A percentile compares a stretch with the other conserved stretches of the same genome.
These are phyloP conservation scores for Tragelaphus scriptus DNA, from an alignment of 2,113 vertebrate genomes.

Conservation along the genomic window DNA sequence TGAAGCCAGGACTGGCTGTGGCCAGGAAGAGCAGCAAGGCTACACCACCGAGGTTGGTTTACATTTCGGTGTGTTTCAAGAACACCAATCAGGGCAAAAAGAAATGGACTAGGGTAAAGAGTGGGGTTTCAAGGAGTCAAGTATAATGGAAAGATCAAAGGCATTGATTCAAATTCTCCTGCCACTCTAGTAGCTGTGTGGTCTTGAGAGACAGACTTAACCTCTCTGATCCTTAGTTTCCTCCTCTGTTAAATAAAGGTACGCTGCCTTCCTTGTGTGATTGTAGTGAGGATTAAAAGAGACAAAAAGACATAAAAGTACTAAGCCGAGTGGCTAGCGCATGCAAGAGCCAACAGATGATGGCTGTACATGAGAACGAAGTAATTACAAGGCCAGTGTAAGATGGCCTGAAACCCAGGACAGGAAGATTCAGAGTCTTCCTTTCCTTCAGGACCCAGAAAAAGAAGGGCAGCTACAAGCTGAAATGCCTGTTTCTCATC, in stretches of 20 bases:
- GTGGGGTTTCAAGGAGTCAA: neutral
- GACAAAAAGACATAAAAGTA: neutral
- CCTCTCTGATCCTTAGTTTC: constrained; percentile 3
- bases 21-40: neutral
- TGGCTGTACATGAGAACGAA: neutral
- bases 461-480: neutral
- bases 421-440: neutral
- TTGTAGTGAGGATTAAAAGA: neutral
- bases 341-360: neutral
- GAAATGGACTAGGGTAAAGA: neutral
- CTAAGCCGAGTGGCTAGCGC: neutral
- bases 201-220: neutral
- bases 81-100: neutral
- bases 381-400: neutral
- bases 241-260: neutral
- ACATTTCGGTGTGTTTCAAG: neutral
- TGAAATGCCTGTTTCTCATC: neutral
- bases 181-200: neutral
- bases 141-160: neutral
- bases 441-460: neutral
- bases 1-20: neutral
- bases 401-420: neutral
- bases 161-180: neutral
- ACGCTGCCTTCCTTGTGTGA: neutral
- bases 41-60: neutral